Evolutionary conservation across 1,140 invertebrate species (phyloP), one percentile per base, ranked within the genome.

Genomic region (Diprion similis): DNA sequence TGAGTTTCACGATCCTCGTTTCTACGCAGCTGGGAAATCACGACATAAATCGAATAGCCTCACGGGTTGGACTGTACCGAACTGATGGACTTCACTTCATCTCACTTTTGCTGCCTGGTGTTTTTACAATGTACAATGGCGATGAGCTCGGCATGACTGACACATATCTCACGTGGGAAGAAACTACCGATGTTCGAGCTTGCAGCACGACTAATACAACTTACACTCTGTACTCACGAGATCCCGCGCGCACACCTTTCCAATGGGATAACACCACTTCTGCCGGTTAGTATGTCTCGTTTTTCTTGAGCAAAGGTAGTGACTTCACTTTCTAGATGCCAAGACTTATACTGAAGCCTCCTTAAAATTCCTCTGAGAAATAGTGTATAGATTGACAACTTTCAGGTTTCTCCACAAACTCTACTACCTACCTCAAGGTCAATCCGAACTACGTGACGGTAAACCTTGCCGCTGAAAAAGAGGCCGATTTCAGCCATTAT

Each of bases 111-210:
- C 82, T 95, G 48, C 93, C 93, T 48, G 95, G 94, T 13, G 91
- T 93, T 10, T 90, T 92, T 19, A 89, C 94, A 45, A 92, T 91
- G 46, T 95, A 95, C 80, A 92, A 94, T 81, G 94, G 94, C 19
- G 94, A 95, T 83, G 94, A 95, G 81, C 87, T 95, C 65, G 94
- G 92, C 8, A 94, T 95, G 92, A 81, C 88, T 51, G 90, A 94
- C 83, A 89, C 87, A 67, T 78, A 84, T 4, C 84, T 92, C 17
- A 86, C 85, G 65, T 91, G 89, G 89, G 78, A 86, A 70, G 86
- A 90, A 9, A 91, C 89, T 0, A 79, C 85, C 18, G 90, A 91
- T 80, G 89, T 89, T 1, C 83, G 85, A 15, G 89, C 86, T 8
- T 87, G 82, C 71, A 90, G 90, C 79, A 88, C 85, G 7, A 89